These are phyloP conservation scores for Fistularia commersonii DNA, from an alignment of 2,797 vertebrate species.

Conservation along the genomic window DNA sequence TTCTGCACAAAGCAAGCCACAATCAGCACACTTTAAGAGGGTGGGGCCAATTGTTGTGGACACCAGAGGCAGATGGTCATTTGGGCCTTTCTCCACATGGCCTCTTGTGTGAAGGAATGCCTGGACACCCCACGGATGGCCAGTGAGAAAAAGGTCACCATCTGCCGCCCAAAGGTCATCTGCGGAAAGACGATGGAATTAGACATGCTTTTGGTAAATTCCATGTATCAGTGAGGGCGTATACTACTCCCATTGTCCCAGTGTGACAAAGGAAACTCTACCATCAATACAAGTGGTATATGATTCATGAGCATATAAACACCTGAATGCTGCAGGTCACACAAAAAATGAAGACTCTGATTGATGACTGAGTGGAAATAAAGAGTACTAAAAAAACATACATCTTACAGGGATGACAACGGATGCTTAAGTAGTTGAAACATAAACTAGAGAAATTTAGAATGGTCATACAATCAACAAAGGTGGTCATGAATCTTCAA, in stretches of 20 bases:
- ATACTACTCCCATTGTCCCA: slow-evolving; percentile 1
- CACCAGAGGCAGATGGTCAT: slow-evolving; percentile 68
- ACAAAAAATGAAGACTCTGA: slow-evolving; percentile 3
- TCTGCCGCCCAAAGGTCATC: slow-evolving; percentile 65
- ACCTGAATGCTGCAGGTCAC: slow-evolving; percentile 1
- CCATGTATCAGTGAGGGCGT: slow-evolving; percentile 16
- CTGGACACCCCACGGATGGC: slow-evolving; percentile 50
- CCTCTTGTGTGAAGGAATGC: slow-evolving; percentile 65
- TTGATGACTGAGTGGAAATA: not conserved
- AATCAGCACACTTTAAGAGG: slow-evolving; percentile 62
- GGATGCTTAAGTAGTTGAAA: no score
- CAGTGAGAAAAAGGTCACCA: slow-evolving; percentile 61
- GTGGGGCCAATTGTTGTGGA: slow-evolving; percentile 54
- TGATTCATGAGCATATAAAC: not conserved
- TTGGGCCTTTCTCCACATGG: slow-evolving; percentile 49
- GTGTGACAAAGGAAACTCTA: slow-evolving; percentile 7
- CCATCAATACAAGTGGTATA: not conserved
- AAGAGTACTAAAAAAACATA: not conserved
- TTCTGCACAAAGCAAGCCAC: slow-evolving; percentile 44
- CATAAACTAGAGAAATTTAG: no score
- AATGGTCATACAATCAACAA: no score
- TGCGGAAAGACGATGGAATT: slow-evolving; percentile 29
- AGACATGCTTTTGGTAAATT: slow-evolving; percentile 21
- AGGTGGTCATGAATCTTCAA: no score
- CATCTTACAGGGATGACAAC: no score